Conservation (phyloP, 1,140 invertebrate species). For the Triops longicaudatus region DNA sequence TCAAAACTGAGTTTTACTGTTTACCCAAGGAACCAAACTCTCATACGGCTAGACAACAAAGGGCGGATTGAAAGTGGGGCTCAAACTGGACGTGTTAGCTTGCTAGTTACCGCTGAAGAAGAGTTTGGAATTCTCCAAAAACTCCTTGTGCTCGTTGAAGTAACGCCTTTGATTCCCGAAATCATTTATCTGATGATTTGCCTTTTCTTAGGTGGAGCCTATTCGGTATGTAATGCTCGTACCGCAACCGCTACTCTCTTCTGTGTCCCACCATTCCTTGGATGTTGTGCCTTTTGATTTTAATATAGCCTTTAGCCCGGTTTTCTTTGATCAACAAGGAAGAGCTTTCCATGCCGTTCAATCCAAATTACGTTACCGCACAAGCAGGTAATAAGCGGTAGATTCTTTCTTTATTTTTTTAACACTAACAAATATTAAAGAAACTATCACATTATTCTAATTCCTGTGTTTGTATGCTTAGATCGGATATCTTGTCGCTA, state of each 20-base stretch:
- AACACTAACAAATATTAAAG: too few species aligned
- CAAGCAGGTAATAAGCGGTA: conserved; percentile 43
- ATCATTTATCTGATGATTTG: conserved; percentile 27
- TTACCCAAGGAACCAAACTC: conserved; percentile 22
- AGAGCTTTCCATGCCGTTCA: conserved; percentile 41
- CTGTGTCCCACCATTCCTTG: conserved; percentile 34
- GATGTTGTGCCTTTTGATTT: conserved; percentile 41
- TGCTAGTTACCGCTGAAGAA: conserved; percentile 50
- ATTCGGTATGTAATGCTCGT: conserved; percentile 44
- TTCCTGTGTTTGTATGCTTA: conserved; percentile 12
- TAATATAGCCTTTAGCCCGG: conserved; percentile 38
- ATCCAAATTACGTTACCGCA: conserved; percentile 38
- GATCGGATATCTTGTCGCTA: conserved; percentile 19
- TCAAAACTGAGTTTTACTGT: not conserved
- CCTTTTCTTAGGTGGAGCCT: conserved; percentile 40
- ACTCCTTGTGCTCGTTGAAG: conserved; percentile 41
- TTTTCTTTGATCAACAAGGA: conserved; percentile 44
- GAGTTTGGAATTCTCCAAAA: conserved; percentile 49
- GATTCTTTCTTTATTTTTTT: conserved; percentile 41
- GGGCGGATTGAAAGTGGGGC: conserved; percentile 50
- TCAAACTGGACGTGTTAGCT: conserved; percentile 48
- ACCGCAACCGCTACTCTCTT: conserved; percentile 34
- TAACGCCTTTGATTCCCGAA: conserved; percentile 29
- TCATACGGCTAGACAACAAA: conserved; percentile 47
- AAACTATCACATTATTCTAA: not conserved